Evolutionary conservation across 2,888 invertebrate genomes (phyloP), one percentile per base, ranked within the genome.

Genomic region (Hydrotaea diabolus): DNA sequence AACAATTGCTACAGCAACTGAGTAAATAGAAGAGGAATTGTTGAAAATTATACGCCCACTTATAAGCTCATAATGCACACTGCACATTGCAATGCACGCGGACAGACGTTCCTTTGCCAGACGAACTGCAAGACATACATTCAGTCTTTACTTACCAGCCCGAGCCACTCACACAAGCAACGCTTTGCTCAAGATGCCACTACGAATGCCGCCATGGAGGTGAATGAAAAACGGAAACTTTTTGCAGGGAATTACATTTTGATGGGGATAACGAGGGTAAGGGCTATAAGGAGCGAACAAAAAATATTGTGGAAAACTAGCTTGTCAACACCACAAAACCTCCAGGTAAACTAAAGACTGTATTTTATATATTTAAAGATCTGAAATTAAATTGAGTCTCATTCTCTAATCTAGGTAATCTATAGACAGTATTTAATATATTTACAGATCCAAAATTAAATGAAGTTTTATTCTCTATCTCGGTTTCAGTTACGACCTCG

Each of bases 41-140:
- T 80, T 69, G 73, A 78, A 78, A 83, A 85, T 84, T 80, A 84
- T 49, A 86, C 85, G 86, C 82, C 80, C 85, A 86, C 83, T 86
- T 86, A 86, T 81, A 80, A 85, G 77, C 80, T 55, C 72, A 81
- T 83, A 82, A 80, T 69, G 80, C 69, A 82, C 49, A 82, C 62
- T 73, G 64, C 72, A 66, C 31, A 69, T 72, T 26, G 53, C 57
- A 57, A 19, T 15, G 15, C 59, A 17, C 0, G 17, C 55, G 11
- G 21, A 55, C 55, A 21, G 46, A 73, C 64, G 36, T 59, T 0
- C 43, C 31, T 36, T 26, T 43, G 62, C n/a, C 31, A 74, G 26
- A 55, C 57, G 31, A 2, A 4, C 3, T 31, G 31, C 2, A 31
- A 53, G 57, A 39, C 26, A 59, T 26, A 59, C 59, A 55, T 36